Evolutionary conservation across 2,113 vertebrate species (phyloP), one percentile per base, ranked within the genome.

Genomic region (Bungarus multicinctus): DNA sequence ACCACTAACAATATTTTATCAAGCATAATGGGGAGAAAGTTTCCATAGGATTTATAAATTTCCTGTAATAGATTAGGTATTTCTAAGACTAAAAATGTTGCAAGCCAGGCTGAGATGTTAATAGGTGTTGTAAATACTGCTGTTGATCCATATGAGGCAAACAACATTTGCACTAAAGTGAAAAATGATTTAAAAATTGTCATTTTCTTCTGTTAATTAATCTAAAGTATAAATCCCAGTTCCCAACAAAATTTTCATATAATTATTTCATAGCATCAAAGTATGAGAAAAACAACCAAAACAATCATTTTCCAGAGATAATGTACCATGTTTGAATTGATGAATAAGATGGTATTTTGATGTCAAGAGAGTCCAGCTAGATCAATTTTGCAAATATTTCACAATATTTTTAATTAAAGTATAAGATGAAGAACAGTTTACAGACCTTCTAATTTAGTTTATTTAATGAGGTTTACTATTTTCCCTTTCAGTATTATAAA

Each of bases 381-480:
- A 2, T 20, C n/a, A 39, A 9, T 81, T 81, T 81, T 81, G 69
- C 69, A 81, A 81, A 81, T 81, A 81, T 39, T 81, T 81, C 69
- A 81, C n/a, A 81, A 81, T 81, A 81, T 81, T 81, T 81, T 34
- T 39, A 74, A 74, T 39, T 81, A 39, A 39, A 81, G 16, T 81
- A 81, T 81, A 81, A 81, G n/a, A 81, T 81, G 69, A 39, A 74
- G 69, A 74, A 81, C 16, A 39, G 95, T 20, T 86, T 39, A 27
- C 6, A 5, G 53, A 5, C 88, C 2, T 39, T 43, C 12, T 74
- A 0, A 25, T 85, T 91, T 53, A 69, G 30, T 92, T 25, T 95
- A 87, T 7, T 85, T 27, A 45, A 14, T 85, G 90, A 92, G 94
- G 74, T 85, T 85, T 91, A 91, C 53, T 94, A 89, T 55, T 90